phyloP scores from a whole-genome alignment of 2,113 vertebrate genomes.

The Petaurus breviceps region DNA sequence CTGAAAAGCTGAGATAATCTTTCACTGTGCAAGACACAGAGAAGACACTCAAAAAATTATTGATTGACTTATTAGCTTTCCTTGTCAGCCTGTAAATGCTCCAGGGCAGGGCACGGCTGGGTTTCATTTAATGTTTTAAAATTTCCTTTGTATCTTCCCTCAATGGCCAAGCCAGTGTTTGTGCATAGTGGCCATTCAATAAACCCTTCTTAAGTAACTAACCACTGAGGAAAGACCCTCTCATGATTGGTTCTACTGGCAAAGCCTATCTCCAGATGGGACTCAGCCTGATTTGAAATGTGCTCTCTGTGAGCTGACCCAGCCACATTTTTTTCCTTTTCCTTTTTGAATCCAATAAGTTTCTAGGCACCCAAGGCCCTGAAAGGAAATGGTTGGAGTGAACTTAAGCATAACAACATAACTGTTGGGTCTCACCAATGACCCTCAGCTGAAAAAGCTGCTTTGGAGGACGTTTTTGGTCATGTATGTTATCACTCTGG shows the following conservation, averaged over 20 bases:
- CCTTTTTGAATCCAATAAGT: neutral
- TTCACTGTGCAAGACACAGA: neutral
- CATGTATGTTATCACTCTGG: conserved; percentile 37
- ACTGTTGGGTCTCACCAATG: conserved; percentile 62
- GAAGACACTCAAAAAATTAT: conserved; percentile 6
- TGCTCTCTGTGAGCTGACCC: neutral
- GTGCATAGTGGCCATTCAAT: neutral
- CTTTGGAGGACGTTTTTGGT: conserved; percentile 61
- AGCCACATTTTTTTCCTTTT: neutral
- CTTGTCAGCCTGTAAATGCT: conserved; percentile 14
- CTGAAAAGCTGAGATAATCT: neutral
- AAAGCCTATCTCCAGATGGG: neutral
- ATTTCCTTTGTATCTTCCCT: conserved; percentile 35
- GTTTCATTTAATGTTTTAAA: neutral
- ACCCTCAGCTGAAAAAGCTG: conserved; percentile 47
- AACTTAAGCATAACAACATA: conserved; percentile 4
- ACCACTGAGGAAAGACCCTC: neutral
- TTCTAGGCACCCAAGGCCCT: neutral
- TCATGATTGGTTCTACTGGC: neutral
- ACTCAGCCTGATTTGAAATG: neutral
- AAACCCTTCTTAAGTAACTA: conserved; percentile 9
- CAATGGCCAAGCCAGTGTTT: neutral
- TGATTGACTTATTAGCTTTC: conserved; percentile 25
- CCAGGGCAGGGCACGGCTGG: neutral
- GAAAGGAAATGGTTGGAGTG: conserved; percentile 34